phyloP scores from a whole-genome alignment of 2,113 vertebrate genomes.

The Silurus glanis region DNA sequence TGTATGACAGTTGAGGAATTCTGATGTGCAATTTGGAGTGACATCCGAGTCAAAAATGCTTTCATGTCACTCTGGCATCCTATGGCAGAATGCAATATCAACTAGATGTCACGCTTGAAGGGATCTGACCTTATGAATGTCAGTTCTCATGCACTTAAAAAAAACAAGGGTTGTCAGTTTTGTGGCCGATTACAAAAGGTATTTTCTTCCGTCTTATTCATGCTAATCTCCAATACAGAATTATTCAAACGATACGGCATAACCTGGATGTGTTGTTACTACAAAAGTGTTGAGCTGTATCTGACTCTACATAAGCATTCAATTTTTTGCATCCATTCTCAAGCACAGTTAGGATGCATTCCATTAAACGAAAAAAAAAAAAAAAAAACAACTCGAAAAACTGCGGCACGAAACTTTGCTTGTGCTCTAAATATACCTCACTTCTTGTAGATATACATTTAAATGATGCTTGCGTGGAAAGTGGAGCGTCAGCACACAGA shows the following conservation, averaged over 20 bases:
- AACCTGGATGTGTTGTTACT: not conserved
- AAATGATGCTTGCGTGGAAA: not conserved
- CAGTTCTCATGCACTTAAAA: constrained; percentile 22
- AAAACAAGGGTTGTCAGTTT: constrained; percentile 8
- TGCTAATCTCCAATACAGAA: not conserved
- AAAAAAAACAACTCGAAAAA: not conserved
- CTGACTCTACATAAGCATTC: not conserved
- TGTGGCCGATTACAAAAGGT: not conserved
- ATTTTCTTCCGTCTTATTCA: constrained; percentile 1
- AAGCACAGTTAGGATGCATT: not conserved
- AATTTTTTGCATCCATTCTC: not conserved
- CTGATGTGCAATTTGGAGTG: constrained; percentile 43
- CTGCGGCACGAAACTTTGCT: not conserved
- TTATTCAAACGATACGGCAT: not conserved
- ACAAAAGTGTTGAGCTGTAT: not conserved
- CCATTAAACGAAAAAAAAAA: too few relatives aligned
- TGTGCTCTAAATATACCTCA: not conserved
- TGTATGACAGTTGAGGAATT: constrained; percentile 36
- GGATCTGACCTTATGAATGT: constrained; percentile 34
- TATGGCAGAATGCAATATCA: constrained; percentile 36
- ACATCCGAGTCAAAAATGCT: constrained; percentile 27
- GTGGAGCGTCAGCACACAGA: not conserved
- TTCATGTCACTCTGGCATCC: constrained; percentile 10
- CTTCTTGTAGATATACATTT: not conserved
- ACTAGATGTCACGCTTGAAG: constrained; percentile 30